Evolutionary conservation across 2,113 vertebrate genomes (phyloP), one percentile per base, ranked within the genome.

Genomic region (Noctilio leporinus): DNA sequence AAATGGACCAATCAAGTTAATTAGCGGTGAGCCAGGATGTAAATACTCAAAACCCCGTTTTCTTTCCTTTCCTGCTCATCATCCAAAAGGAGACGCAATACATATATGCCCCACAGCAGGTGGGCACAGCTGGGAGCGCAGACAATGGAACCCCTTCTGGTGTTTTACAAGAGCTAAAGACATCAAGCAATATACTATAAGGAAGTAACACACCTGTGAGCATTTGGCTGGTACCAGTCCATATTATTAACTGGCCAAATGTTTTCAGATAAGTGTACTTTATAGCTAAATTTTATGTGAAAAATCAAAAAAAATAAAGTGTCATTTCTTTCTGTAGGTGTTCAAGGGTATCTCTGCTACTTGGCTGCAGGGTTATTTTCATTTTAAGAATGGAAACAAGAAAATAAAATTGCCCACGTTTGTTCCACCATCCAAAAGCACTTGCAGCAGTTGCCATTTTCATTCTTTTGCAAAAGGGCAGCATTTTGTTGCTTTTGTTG

Each of bases 181-280:
- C 73, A 94, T 80, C 40, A 95, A 96, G 80, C 47, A 85, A 28
- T 40, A 28, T 40, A 55, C 35, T 47, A 19, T 10, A 53, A 75
- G 45, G 51, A 45, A 95, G 86, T 19, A 73, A 73, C 65, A 84
- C 87, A 97, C 73, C 95, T 96, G 93, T 43, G 69, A 83, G 91
- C 69, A 93, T 96, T 93, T 76, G 45, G 69, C 67, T 47, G 65
- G 6, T 1, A 10, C 49, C 8, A 1, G 33, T 75, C 12, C 82
- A 20, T 26, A 33, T 91, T 65, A 62, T 84, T 86, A 84, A 83
- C 43, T 91, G 69, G 88, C 88, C 72, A 90, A 89, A 87, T 92
- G 40, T 93, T 94, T 95, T 57, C 69, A 93, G 90, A 57, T 90
- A 86, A 89, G 64, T 87, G 24, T 33, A 43, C 75, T 93, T 45